Conservation (phyloP, 2,797 vertebrate genomes). For the Lepilemur ruficaudatus region DNA sequence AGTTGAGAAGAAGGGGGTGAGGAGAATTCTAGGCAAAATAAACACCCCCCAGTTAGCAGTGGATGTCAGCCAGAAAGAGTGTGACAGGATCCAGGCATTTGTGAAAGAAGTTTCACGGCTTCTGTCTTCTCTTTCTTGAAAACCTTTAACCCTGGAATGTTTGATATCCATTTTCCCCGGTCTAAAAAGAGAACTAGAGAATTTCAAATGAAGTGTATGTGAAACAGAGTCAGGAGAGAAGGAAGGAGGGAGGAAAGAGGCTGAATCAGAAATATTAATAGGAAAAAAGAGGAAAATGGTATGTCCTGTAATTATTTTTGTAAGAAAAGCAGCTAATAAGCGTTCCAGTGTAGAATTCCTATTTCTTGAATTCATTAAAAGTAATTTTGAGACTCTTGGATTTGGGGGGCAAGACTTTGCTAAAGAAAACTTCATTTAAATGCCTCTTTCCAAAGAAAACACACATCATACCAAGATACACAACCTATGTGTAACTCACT, state of each 20-base stretch:
- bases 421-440: slow-evolving; percentile 66
- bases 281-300: neutral
- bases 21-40: slow-evolving; percentile 49
- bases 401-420: slow-evolving; percentile 21
- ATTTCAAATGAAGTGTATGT: neutral
- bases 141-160: neutral
- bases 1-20: neutral
- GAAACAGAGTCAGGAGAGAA: neutral
- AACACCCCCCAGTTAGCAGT: neutral
- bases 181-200: neutral
- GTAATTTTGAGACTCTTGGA: slow-evolving; percentile 14
- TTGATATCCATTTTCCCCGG: neutral
- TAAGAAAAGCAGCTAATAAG: slow-evolving; percentile 42
- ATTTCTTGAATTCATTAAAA: slow-evolving; percentile 59
- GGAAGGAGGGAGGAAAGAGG: neutral
- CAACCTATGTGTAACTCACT: slow-evolving; percentile 41
- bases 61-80: slow-evolving; percentile 45
- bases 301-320: slow-evolving; percentile 44
- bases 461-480: slow-evolving; percentile 61
- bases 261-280: neutral
- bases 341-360: slow-evolving; percentile 33
- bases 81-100: slow-evolving; percentile 52
- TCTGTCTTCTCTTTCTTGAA: slow-evolving; percentile 59
- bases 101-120: slow-evolving; percentile 57
- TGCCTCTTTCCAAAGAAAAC: slow-evolving; percentile 66